Percentiles rank a stretch among this genome's conserved stretches.
These are phyloP conservation scores for Hypsibius dujardini DNA, from an alignment of 1,140 invertebrate genomes.

Conservation along the genomic window DNA sequence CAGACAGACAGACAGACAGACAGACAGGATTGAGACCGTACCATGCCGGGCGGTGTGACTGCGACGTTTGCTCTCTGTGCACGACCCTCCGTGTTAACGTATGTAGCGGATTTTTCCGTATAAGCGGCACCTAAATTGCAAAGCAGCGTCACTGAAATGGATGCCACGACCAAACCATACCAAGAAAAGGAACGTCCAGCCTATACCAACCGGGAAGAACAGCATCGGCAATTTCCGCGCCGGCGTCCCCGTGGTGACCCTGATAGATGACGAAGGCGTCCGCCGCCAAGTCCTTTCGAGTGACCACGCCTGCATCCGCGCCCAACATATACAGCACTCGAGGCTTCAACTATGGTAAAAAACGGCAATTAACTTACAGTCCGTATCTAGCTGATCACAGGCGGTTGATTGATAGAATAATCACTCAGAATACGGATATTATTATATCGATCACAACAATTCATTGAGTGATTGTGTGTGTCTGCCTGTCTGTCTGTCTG, in stretches of 20 bases:
- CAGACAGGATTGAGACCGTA: too few species aligned
- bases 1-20: too few species aligned
- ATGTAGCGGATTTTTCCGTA: slow-evolving; percentile 90
- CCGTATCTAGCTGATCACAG: too few species aligned
- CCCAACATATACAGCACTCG: slow-evolving; percentile 75
- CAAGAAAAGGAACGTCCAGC: neutral
- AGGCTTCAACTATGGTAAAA: slow-evolving; percentile 38
- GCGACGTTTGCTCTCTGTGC: slow-evolving; percentile 79
- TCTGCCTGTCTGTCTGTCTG: too few species aligned
- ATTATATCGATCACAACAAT: too few species aligned
- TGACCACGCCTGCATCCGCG: slow-evolving; percentile 67
- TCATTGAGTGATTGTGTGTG: too few species aligned
- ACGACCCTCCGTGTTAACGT: slow-evolving; percentile 91
- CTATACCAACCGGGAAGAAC: slow-evolving; percentile 52
- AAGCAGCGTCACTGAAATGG: neutral
- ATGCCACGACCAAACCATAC: neutral
- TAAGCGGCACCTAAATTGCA: slow-evolving; percentile 56
- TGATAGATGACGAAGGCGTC: slow-evolving; percentile 83
- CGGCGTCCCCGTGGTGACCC: slow-evolving; percentile 70
- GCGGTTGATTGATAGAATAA: too few species aligned
- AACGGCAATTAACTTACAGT: neutral
- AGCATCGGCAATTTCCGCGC: slow-evolving; percentile 77
- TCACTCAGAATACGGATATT: too few species aligned
- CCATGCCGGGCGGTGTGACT: slow-evolving; percentile 72
- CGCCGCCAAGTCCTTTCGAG: slow-evolving; percentile 53